phyloP scores from a whole-genome alignment of 2,797 vertebrate species.

The Acipenser oxyrinchus region DNA sequence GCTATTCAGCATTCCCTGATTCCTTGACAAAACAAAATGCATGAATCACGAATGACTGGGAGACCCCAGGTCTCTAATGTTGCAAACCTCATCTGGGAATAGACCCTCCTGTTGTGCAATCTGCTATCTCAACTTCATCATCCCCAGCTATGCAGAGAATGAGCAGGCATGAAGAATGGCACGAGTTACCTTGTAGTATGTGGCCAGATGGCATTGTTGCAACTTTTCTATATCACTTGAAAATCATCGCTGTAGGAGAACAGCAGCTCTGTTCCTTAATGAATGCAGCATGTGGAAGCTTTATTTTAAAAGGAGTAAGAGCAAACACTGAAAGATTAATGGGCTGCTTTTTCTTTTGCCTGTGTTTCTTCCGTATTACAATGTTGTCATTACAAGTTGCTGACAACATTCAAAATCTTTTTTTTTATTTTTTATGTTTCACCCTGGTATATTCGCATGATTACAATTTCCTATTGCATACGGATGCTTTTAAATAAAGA shows the following conservation, averaged over 20 bases:
- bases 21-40: too few species aligned
- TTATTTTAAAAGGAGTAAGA: background rate
- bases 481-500: too few species aligned
- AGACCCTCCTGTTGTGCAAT: too few species aligned
- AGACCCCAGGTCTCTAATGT: too few species aligned
- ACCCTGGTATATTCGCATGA: too few species aligned
- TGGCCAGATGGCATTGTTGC: slow-evolving; percentile 39
- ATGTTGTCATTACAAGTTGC: slow-evolving; percentile 1
- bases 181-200: slow-evolving; percentile 48
- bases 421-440: too few species aligned
- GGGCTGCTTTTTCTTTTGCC: background rate
- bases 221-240: slow-evolving; percentile 32
- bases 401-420: slow-evolving; percentile 4
- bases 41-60: too few species aligned
- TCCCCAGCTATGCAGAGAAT: too few species aligned
- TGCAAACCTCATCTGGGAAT: too few species aligned
- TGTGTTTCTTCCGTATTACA: background rate
- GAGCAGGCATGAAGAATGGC: slow-evolving; percentile 37
- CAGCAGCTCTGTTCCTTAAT: slow-evolving; percentile 28
- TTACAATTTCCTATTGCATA: too few species aligned
- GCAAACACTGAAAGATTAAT: background rate
- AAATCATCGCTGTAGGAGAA: slow-evolving; percentile 32
- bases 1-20: too few species aligned
- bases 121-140: too few species aligned
- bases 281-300: slow-evolving; percentile 24